These are phyloP conservation scores for Plestiodon gilberti DNA, from an alignment of 2,113 vertebrate species.

Conservation along the genomic window DNA sequence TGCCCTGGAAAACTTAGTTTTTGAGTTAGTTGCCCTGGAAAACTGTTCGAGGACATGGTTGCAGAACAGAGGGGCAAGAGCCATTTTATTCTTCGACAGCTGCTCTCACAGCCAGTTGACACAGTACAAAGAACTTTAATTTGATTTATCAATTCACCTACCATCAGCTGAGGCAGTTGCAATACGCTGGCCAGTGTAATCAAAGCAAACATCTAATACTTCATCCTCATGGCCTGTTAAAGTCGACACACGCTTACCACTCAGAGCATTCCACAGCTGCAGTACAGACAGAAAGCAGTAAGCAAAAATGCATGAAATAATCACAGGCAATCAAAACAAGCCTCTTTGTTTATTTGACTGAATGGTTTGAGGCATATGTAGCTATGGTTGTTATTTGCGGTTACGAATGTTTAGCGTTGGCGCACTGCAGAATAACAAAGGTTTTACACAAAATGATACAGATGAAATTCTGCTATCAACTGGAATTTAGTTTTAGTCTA, in stretches of 20 bases:
- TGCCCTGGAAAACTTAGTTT: no score
- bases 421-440: not conserved
- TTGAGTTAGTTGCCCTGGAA: not conserved
- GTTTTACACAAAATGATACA: not conserved
- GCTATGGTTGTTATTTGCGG: not conserved
- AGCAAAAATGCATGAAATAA: not conserved
- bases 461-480: not conserved
- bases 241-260: constrained; percentile 83
- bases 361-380: not conserved
- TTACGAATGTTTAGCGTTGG: not conserved
- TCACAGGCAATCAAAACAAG: not conserved
- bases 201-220: constrained; percentile 92
- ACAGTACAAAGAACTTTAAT: not conserved
- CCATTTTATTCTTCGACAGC: not conserved
- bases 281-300: constrained; percentile 21
- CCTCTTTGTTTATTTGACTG: not conserved
- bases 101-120: not conserved
- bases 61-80: not conserved
- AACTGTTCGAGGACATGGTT: not conserved
- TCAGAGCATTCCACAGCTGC: constrained; percentile 88
- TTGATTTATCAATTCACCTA: constrained; percentile 61
- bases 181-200: constrained; percentile 87
- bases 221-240: constrained; percentile 87
- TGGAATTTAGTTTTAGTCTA: not conserved
- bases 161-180: constrained; percentile 93